Conservation (phyloP, 2,797 vertebrate species). For the Poecilia velifera region DNA sequence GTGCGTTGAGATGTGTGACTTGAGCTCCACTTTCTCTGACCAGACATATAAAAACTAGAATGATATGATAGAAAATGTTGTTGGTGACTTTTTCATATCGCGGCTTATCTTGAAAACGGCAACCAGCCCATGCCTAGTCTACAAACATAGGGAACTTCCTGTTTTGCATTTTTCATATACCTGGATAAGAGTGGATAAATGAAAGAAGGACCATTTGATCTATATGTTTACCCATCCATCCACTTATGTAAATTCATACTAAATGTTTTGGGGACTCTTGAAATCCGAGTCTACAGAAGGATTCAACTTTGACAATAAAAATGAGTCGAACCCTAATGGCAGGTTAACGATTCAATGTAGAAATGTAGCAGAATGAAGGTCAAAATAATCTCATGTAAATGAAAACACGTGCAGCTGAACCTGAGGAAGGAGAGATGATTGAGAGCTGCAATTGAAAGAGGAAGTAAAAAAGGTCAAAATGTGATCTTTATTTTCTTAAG, state of each 20-base stretch:
- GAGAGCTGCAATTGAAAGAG: conserved; percentile 70
- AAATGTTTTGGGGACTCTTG: not conserved
- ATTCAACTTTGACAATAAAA: not conserved
- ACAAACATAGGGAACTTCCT: not conserved
- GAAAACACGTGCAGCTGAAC: conserved; percentile 65
- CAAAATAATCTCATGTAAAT: conserved; percentile 61
- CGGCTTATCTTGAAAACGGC: too few relatives aligned
- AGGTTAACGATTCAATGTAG: conserved; percentile 5
- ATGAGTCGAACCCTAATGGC: not conserved
- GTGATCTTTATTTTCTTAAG: conserved; percentile 72
- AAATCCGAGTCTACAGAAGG: not conserved
- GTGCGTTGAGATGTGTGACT: too few relatives aligned
- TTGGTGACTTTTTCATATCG: too few relatives aligned
- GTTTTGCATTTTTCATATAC: not conserved
- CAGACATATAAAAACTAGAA: too few relatives aligned
- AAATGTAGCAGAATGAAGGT: conserved; percentile 32
- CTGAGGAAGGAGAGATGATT: conserved; percentile 63
- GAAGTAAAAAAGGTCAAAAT: conserved; percentile 75
- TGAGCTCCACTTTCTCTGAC: too few relatives aligned
- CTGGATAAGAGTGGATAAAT: not conserved
- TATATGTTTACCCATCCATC: not conserved
- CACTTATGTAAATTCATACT: not conserved
- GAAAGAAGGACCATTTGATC: not conserved
- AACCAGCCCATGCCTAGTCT: not conserved
- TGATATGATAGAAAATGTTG: too few relatives aligned